Percentiles rank a stretch among this genome's conserved stretches.
Conservation (phyloP, 2,888 invertebrate species). For the Tipula helvola region DNA sequence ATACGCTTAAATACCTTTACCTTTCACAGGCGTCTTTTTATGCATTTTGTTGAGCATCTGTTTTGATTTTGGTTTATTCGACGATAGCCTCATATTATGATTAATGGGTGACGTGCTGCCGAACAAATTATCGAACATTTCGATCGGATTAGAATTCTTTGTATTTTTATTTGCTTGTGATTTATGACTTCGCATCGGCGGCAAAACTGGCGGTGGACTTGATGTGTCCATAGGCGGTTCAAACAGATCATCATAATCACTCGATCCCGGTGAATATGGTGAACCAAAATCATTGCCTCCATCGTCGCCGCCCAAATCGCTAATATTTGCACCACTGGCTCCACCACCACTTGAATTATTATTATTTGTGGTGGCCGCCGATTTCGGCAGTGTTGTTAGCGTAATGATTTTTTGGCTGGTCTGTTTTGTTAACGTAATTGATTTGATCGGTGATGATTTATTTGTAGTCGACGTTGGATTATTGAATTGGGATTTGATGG, state of each 20-base stretch:
- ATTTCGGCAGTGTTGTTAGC: neutral
- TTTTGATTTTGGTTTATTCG: neutral
- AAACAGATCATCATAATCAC: conserved; percentile 77
- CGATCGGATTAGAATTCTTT: conserved; percentile 24
- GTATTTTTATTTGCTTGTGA: conserved; percentile 15
- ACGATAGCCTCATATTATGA: conserved; percentile 19
- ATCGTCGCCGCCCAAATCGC: conserved; percentile 30
- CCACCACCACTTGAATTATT: conserved; percentile 23
- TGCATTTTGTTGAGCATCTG: neutral
- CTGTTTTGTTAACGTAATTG: neutral
- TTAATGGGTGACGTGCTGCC: conserved; percentile 40
- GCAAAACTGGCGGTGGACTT: conserved; percentile 8
- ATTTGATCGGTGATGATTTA: conserved; percentile 8
- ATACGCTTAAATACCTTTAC: conserved; percentile 22
- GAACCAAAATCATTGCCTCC: conserved; percentile 62
- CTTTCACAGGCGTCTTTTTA: conserved; percentile 27
- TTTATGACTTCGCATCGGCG: neutral
- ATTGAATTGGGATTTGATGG: conserved; percentile 7
- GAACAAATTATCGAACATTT: conserved; percentile 52
- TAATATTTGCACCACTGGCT: conserved; percentile 19
- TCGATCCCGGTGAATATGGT: conserved; percentile 82
- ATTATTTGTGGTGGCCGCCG: conserved; percentile 27
- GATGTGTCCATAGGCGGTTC: conserved; percentile 48
- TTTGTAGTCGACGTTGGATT: conserved; percentile 7
- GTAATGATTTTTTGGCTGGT: neutral